Evolutionary conservation across 2,797 vertebrate species (phyloP), one percentile per base, ranked within the genome.

Genomic region (Enteromius treurensis): DNA sequence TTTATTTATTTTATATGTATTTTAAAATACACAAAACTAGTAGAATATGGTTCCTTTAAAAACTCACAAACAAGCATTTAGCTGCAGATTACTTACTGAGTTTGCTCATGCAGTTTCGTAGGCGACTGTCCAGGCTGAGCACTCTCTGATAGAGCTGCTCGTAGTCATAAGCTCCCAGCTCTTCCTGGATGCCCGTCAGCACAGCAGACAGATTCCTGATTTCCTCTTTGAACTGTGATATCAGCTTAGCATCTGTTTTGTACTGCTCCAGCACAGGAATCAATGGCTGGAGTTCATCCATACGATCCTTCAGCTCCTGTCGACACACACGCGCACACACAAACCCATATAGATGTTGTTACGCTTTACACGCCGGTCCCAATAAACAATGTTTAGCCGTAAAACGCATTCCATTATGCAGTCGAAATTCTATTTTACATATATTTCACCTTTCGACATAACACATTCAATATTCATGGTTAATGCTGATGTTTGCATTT

Each of bases 201-300:
- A 97, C 96, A 0, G 93, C 90, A 1, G 98, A 99, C 78, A 99
- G 94, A 91, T 99, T 99, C 88, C 95, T 94, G 88, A 99, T 98
- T 93, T 99, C 98, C 88, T 99, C 97, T 91, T 99, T 99, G 93
- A 99, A 99, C 89, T 97, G 96, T 19, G 96, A 97, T 91, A 99
- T 98, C 86, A 99, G 91, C 74, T 95, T 96, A 65, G 97, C 97
- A 80, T 99, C 98, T 47, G 96, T 99, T 94, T 99, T 99, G 92
- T 99, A 99, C 91, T 99, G 98, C 90, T 99, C 98, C 91, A 99
- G 91, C 83, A 99, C 97, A 0, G 98, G 98, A 89, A 99, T 98
- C 92, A 99, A 87, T 19, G 97, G 98, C 89, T 97, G 94, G 77
- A 99, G 95, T 89, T 98, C 97, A 29, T 98, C 97, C 98, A 99